Conservation (phyloP, 2,888 invertebrate genomes). For the Scaptomyza flava region DNA sequence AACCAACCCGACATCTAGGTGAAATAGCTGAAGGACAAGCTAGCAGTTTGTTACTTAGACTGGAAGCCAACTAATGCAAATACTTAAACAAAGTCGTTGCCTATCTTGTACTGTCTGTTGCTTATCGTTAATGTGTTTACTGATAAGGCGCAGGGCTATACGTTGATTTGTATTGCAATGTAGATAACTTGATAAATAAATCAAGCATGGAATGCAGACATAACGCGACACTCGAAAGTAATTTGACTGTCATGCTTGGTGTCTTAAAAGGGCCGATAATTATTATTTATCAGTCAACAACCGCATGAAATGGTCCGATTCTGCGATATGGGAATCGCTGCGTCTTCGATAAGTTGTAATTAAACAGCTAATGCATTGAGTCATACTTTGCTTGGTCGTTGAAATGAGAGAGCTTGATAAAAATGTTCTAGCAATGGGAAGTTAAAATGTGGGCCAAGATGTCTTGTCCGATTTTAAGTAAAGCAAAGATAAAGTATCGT, state of each 20-base stretch:
- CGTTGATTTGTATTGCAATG: constrained; percentile 37
- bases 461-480: not conserved
- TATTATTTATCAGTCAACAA: constrained; percentile 27
- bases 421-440: not conserved
- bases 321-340: constrained; percentile 3
- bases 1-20: constrained; percentile 43
- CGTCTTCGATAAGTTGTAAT: constrained; percentile 33
- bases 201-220: constrained; percentile 38
- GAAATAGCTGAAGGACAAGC: constrained; percentile 43
- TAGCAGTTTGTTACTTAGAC: constrained; percentile 22
- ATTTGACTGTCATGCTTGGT: constrained; percentile 52
- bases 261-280: constrained; percentile 16
- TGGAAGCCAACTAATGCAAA: constrained; percentile 41
- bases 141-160: constrained; percentile 46
- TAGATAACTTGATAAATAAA: constrained; percentile 33
- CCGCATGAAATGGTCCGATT: constrained; percentile 17
- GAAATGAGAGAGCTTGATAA: constrained; percentile 13
- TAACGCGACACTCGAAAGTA: constrained; percentile 40
- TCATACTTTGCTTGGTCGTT: constrained; percentile 7
- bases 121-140: constrained; percentile 38
- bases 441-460: constrained; percentile 9
- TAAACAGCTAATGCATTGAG: constrained; percentile 24
- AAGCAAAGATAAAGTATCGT: constrained; percentile 5
- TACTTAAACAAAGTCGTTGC: constrained; percentile 49
- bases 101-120: constrained; percentile 15